Evolutionary conservation across 2,113 vertebrate genomes (phyloP), one percentile per base, ranked within the genome.

Genomic region (Pachypanchax playfairii): DNA sequence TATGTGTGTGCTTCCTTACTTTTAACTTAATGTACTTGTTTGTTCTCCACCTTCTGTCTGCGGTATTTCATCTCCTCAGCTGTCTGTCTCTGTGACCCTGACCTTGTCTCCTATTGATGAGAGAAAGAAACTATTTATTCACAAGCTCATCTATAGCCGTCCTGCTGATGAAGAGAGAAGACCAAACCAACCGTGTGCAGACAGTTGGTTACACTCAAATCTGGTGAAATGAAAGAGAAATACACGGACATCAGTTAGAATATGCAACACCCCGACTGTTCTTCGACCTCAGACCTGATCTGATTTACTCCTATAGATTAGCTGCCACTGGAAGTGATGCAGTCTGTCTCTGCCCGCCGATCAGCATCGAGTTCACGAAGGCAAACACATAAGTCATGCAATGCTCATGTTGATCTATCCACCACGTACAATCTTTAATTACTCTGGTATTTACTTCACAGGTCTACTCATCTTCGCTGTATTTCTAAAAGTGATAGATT

Each of bases 61-160:
- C 54, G n/a, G 43, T 52, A 41, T 71, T 83, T 71, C 74, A 85
- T 79, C 65, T 63, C 65, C 62, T 57, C 24, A 41, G 42, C 57
- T 60, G 48, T 69, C 74, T 41, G 53, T 69, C 65, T 75, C 69
- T 39, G 41, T 63, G 61, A 74, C 51, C 74, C 76, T 68, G 81
- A 84, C 75, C 79, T 84, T 85, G 69, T 74, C 75, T 63, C 85
- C 67, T 82, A 76, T 74, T 80, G 80, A 82, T 75, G 72, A 85
- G 59, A 64, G 75, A 75, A 71, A 38, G 24, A 48, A 81, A 72
- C 46, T 66, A 65, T 80, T 79, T 70, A 67, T 79, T 82, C 72
- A 64, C 57, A 61, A 21, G 60, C 73, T 79, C 73, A 66, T 79
- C 73, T 46, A 35, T 35, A 29, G 36, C 65, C 65, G 77, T 78